Evolutionary conservation across 2,113 vertebrate species (phyloP), one percentile per base, ranked within the genome.

Genomic region (Pantherophis guttatus): DNA sequence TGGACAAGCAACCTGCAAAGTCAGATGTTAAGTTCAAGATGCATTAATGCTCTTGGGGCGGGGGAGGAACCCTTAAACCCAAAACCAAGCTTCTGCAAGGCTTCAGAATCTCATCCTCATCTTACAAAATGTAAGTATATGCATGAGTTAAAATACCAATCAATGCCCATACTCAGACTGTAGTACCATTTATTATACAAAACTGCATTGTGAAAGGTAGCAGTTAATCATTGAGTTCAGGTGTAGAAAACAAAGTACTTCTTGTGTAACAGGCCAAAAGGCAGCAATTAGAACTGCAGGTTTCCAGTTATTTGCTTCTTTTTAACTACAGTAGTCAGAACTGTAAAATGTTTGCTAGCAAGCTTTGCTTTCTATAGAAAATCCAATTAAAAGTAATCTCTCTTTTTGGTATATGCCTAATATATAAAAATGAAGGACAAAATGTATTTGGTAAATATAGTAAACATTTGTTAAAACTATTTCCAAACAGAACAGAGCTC

Each of bases 1-100:
- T 7, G 90, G 95, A 93, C 86, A 87, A 86, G 94, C 91, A 93
- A 53, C 53, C 93, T 94, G 62, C 8, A 94, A 86, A 86, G n/a
- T 89, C 48, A 86, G 65, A 62, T 10, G 55, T 91, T 91, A 59
- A 81, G 11, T 52, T 23, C 85, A 62, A 85, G 48, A 44, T n/a
- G 33, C 5, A 24, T 88, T 33, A 62, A 88, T 88, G 19, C 11
- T 29, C 13, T 58, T 29, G 24, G 33, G 48, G 9, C 1, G 13
- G 1, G 29, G 33, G 33, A 11, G 8, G 2, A 2, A 10, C 8
- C 48, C 15, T 21, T 26, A 44, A 87, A 55, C 10, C 4, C 87
- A 13, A 59, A 93, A 86, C n/a, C 75, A 92, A 90, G 54, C 23
- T 54, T 50, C 88, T 62, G 44, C 48, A 26, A 29, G 29, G 75